Evolutionary conservation across 2,113 vertebrate species (phyloP).

Genomic region (Sakesphorus luctuosus): DNA sequence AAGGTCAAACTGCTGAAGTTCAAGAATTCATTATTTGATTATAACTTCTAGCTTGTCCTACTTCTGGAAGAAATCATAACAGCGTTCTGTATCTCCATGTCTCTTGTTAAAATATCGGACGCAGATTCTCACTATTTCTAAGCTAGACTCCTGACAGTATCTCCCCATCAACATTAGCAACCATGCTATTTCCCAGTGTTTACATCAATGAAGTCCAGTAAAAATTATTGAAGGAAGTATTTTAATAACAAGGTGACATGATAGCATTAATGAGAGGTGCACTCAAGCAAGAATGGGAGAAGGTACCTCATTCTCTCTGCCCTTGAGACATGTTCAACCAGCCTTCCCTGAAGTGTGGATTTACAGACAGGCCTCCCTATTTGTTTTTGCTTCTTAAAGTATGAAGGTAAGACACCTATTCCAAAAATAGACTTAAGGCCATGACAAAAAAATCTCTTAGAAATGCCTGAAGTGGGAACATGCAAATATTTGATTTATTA

Average conservation of each 20-base stretch:
- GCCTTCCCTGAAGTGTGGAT: not conserved
- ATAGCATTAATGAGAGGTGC: not conserved
- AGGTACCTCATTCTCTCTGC: not conserved
- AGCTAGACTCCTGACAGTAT: rapidly evolving
- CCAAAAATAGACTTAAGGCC: not conserved
- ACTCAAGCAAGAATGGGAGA: not conserved
- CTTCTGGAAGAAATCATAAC: not conserved
- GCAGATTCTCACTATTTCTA: not conserved
- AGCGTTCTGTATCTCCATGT: not conserved
- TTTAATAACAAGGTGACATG: not conserved
- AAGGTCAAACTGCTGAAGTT: not conserved
- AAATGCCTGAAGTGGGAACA: conserved; percentile 24
- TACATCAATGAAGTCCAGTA: not conserved
- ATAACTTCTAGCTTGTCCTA: not conserved
- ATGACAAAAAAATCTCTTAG: conserved; percentile 43
- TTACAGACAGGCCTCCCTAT: not conserved
- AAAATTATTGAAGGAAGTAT: not conserved
- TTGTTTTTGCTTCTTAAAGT: not conserved
- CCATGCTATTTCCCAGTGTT: not conserved
- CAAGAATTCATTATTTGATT: not conserved
- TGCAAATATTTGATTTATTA: conserved; percentile 63
- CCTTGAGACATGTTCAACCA: not conserved
- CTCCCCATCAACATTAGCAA: not conserved
- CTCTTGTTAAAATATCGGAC: not conserved
- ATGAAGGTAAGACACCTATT: not conserved